A percentile compares a stretch with the other conserved stretches of the same genome.
Evolutionary conservation across 2,113 vertebrate species (phyloP).

Genomic region (Rhinogobius similis): DNA sequence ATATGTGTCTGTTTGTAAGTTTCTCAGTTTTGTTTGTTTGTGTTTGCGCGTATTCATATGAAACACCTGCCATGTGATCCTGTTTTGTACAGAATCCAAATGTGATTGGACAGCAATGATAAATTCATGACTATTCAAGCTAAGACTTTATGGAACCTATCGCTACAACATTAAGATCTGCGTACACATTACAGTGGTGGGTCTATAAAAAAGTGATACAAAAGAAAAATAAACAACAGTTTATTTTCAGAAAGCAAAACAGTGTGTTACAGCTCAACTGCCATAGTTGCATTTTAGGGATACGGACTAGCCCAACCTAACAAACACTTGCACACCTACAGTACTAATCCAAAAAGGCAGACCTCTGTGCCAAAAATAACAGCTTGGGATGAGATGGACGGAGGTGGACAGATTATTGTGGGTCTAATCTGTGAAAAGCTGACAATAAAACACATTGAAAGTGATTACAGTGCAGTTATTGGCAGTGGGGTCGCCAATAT

Average conservation of each 20-base stretch:
- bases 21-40: constrained; percentile 8
- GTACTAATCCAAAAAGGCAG: constrained; percentile 76
- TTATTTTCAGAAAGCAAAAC: not conserved
- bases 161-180: not conserved
- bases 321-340: constrained; percentile 60
- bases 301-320: constrained; percentile 12
- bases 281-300: constrained; percentile 11
- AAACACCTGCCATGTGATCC: not conserved
- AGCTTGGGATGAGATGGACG: constrained; percentile 75
- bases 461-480: constrained; percentile 72
- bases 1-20: not conserved
- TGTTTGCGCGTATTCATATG: constrained; percentile 15
- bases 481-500: constrained; percentile 50
- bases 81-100: not conserved
- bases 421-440: constrained; percentile 77
- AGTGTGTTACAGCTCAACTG: constrained; percentile 1
- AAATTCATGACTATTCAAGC: not conserved
- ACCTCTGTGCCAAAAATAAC: constrained; percentile 77
- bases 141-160: not conserved
- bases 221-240: not conserved
- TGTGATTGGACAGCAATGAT: not conserved
- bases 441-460: constrained; percentile 78
- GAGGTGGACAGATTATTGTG: constrained; percentile 76
- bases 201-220: not conserved
- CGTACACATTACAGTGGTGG: not conserved